Conservation (phyloP, 2,113 vertebrate genomes). For the Pyxicephalus adspersus region DNA sequence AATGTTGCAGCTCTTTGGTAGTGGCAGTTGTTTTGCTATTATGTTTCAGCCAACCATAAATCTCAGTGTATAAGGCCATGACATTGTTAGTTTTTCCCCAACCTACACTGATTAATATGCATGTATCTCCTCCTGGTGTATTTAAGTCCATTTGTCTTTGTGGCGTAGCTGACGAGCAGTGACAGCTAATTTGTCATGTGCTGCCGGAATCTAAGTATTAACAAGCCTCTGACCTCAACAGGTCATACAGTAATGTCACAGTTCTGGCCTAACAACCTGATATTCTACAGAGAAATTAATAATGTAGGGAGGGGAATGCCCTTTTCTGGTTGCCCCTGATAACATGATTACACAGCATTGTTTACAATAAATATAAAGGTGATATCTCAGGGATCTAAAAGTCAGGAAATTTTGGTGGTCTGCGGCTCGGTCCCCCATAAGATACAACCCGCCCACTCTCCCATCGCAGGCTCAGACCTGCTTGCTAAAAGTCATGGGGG, state of each 20-base stretch:
- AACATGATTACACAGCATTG: not conserved
- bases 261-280: conserved; percentile 37
- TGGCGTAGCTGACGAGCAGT: conserved; percentile 44
- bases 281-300: conserved; percentile 37
- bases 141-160: conserved; percentile 45
- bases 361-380: not conserved
- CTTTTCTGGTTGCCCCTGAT: not conserved
- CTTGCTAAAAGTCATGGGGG: no score
- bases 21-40: no score
- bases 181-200: conserved; percentile 53
- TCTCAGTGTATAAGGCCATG: not conserved
- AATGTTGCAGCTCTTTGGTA: no score
- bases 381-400: no score
- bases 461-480: no score
- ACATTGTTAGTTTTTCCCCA: conserved; percentile 47
- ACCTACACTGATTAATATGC: conserved; percentile 44
- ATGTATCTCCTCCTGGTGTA: conserved; percentile 37
- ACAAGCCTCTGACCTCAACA: conserved; percentile 28
- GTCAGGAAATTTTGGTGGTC: no score
- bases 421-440: no score
- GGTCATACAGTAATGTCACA: conserved; percentile 48
- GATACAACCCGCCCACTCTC: no score
- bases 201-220: conserved; percentile 44
- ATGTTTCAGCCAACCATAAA: conserved; percentile 3
- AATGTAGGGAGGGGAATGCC: not conserved